Evolutionary conservation across 2,113 vertebrate species (phyloP).

Genomic region (Entelurus aequoreus): DNA sequence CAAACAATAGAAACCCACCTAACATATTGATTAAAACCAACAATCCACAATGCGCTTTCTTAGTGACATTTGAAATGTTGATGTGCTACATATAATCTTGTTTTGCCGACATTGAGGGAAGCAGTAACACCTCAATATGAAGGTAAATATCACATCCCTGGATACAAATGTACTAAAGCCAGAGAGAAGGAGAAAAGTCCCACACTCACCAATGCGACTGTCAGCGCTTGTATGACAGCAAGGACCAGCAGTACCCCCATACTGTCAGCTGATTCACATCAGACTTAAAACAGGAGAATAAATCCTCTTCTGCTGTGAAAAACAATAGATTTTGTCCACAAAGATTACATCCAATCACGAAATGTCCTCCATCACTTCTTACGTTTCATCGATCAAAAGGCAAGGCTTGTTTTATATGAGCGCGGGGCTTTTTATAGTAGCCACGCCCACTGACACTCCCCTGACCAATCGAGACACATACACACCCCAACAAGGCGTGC

Average conservation of each 20-base stretch:
- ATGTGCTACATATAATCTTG: too few relatives aligned
- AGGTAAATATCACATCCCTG: too few relatives aligned
- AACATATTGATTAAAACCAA: background rate
- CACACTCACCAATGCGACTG: constrained; percentile 58
- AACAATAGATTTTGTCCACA: constrained; percentile 34
- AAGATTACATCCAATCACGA: constrained; percentile 39
- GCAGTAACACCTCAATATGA: too few relatives aligned
- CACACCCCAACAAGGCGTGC: constrained; percentile 20
- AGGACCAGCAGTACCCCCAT: constrained; percentile 63
- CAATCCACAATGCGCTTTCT: background rate
- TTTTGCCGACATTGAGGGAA: too few relatives aligned
- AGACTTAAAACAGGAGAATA: constrained; percentile 11
- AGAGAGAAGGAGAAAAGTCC: background rate
- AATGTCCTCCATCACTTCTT: constrained; percentile 34
- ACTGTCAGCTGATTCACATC: constrained; percentile 41
- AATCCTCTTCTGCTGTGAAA: constrained; percentile 25
- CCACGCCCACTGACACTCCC: constrained; percentile 50
- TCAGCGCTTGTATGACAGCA: constrained; percentile 39
- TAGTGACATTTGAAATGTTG: too few relatives aligned
- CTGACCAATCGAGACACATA: constrained; percentile 60
- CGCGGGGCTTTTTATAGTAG: constrained; percentile 28
- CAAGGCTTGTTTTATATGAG: constrained; percentile 51
- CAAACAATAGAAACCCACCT: background rate
- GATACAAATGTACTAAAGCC: too few relatives aligned
- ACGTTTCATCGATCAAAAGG: constrained; percentile 28